Conservation (phyloP, 2,113 vertebrate species). For the Himantopus leucocephalus region DNA sequence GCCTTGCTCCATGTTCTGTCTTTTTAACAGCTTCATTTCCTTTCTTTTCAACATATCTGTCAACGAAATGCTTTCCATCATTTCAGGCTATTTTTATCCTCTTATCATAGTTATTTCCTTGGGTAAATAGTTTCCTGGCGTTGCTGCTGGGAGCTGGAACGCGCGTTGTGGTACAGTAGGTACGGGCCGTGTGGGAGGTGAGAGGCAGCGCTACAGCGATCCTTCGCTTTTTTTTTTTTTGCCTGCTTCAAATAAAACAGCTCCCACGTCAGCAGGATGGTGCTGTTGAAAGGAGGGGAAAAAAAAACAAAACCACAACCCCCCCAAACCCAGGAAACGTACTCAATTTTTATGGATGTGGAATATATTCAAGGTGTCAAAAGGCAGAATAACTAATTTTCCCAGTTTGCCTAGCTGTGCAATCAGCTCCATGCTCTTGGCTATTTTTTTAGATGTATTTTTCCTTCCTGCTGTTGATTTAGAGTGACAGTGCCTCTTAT, state of each 20-base stretch:
- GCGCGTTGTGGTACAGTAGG: background rate
- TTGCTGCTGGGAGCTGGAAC: slow-evolving; percentile 26
- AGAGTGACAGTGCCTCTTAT: background rate
- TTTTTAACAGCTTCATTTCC: slow-evolving; percentile 76
- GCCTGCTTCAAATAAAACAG: background rate
- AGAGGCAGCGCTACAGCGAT: background rate
- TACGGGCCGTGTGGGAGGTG: background rate
- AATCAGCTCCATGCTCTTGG: background rate
- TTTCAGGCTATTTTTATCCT: slow-evolving; percentile 80
- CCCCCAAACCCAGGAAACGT: background rate
- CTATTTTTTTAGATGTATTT: background rate
- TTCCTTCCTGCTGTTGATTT: fast-evolving
- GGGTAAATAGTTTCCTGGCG: slow-evolving; percentile 81
- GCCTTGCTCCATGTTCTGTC: slow-evolving; percentile 15
- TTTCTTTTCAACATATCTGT: slow-evolving; percentile 58
- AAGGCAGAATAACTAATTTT: background rate
- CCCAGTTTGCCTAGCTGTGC: background rate
- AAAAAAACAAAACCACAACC: background rate
- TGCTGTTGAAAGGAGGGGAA: background rate
- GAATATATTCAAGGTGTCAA: background rate
- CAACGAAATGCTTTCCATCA: slow-evolving; percentile 66
- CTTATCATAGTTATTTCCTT: slow-evolving; percentile 81
- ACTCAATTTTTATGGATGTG: background rate
- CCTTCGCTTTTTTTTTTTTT: background rate
- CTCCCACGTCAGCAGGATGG: background rate